Evolutionary conservation across 2,888 invertebrate genomes (phyloP).

Genomic region (Helicoverpa assulta): DNA sequence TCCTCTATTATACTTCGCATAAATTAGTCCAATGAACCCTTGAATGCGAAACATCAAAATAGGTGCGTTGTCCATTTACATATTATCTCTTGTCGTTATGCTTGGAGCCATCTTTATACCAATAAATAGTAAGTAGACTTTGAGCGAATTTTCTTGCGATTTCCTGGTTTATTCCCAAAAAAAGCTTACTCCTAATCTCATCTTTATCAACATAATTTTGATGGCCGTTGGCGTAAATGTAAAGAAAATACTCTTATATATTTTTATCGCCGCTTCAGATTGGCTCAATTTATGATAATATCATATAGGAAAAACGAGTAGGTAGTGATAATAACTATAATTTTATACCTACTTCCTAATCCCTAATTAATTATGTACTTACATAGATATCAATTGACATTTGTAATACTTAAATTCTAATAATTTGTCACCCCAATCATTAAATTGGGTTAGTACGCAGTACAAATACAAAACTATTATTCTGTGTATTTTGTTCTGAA

Average conservation of each 20-base stretch:
- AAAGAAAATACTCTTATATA: no score
- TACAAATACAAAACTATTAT: neutral
- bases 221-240: neutral
- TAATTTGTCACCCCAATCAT: no score
- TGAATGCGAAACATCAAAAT: constrained; percentile 2
- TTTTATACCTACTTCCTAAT: no score
- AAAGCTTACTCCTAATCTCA: constrained; percentile 16
- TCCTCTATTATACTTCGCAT: constrained; percentile 8
- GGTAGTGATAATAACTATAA: no score
- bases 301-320: no score
- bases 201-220: constrained; percentile 24
- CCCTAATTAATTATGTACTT: no score
- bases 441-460: no score
- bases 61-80: neutral
- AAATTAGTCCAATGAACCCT: constrained; percentile 3
- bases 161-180: constrained; percentile 28
- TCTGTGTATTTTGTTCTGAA: neutral
- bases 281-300: no score
- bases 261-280: no score
- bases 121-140: constrained; percentile 31
- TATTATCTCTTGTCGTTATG: constrained; percentile 10
- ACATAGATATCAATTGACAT: no score
- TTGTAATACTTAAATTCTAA: no score
- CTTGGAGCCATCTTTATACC: constrained; percentile 30
- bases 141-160: constrained; percentile 26